phyloP scores from a whole-genome alignment of 2,113 vertebrate species.

The Falcunculus frontatus region DNA sequence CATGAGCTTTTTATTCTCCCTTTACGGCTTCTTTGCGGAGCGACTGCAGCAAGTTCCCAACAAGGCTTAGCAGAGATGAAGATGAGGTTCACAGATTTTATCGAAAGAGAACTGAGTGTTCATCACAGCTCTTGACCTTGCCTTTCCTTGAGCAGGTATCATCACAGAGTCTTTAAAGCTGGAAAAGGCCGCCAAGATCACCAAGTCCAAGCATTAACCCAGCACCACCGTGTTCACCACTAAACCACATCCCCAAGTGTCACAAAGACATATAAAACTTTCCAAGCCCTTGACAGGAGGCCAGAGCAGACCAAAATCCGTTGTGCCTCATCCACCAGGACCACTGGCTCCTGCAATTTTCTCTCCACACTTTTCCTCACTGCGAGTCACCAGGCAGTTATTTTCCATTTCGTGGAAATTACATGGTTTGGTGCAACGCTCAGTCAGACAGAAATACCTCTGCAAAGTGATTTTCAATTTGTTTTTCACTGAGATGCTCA shows the following conservation, averaged over 20 bases:
- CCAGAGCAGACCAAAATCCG: neutral
- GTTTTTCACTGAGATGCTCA: neutral
- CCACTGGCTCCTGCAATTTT: neutral
- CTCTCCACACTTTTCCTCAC: neutral
- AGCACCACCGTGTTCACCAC: neutral
- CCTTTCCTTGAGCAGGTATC: neutral
- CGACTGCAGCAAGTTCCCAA: neutral
- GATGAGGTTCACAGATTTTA: neutral
- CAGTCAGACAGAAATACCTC: neutral
- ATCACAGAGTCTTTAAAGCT: neutral
- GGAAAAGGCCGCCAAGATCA: neutral
- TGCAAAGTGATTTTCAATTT: neutral
- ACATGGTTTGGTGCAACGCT: neutral
- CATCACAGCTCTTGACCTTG: neutral
- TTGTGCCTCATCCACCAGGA: neutral
- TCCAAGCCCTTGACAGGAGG: neutral
- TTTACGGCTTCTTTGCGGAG: neutral
- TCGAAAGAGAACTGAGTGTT: neutral
- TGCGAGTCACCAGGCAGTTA: neutral
- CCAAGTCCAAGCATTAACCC: neutral
- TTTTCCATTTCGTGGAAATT: neutral
- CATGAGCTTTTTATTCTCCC: neutral
- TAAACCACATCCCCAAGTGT: neutral
- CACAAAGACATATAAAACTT: neutral
- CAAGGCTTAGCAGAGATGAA: neutral